Evolutionary conservation across 2,888 invertebrate species (phyloP), one percentile per base, ranked within the genome.

Genomic region (Tetragonisca angustula): DNA sequence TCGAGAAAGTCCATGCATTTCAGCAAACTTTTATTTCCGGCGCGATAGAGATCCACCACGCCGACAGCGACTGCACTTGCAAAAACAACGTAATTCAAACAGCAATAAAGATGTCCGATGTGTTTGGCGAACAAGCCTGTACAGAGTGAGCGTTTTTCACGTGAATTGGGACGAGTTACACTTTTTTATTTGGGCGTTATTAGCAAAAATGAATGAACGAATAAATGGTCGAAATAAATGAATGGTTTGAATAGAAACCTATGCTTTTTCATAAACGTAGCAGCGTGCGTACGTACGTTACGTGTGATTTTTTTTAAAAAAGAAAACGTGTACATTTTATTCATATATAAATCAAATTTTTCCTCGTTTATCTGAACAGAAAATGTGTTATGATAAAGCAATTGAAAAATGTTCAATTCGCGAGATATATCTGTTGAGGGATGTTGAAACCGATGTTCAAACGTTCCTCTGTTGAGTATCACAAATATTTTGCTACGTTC

Each of bases 41-140:
- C 15, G 36, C 43, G 24, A 68, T 27, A 19, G 52, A 17, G n/a
- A 64, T 64, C n/a, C n/a, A 49, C 43, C 56, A 15, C 21, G 43
- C 15, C 43, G 19, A 9, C 43, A 52, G 2, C 19, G 32, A 27
- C 59, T 56, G 17, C 68, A 36, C 27, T 75, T 21, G 61, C 72
- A 52, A 76, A 79, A 79, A 76, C 54, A 76, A 62, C 67, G 52
- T 56, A 70, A 79, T 64, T 64, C 64, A 62, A 64, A 24, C 69
- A 36, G 76, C 56, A 49, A 79, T 79, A 76, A 70, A 79, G 62
- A 76, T 80, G 36, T 50, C 32, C 56, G 50, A 21, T 52, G 36
- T 56, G 32, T 36, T 65, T 70, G 50, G 24, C 2, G 64, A 70
- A 27, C 43, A 43, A 64, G 62, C n/a, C 36, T 65, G 17, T 64